These are phyloP conservation scores for Ditula angustiorana DNA, from an alignment of 2,888 invertebrate genomes.

Conservation along the genomic window DNA sequence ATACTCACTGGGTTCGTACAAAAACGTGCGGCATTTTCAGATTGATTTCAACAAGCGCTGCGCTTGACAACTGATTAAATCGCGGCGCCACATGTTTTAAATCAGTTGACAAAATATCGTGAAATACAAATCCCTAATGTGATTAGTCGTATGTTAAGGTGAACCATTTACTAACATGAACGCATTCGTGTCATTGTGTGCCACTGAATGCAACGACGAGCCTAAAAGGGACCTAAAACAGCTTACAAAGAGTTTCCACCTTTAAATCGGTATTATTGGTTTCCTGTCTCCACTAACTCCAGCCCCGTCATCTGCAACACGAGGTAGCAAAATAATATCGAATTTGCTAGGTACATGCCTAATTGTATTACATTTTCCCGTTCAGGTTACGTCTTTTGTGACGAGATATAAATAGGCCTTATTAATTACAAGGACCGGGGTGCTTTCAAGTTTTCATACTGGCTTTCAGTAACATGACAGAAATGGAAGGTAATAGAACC, in stretches of 20 bases:
- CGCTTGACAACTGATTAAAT: too few species aligned
- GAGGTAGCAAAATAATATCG: not conserved
- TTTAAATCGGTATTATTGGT: not conserved
- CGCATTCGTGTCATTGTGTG: too few species aligned
- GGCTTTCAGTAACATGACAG: slow-evolving; percentile 6
- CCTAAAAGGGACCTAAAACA: too few species aligned
- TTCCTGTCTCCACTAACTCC: not conserved
- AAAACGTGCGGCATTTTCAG: too few species aligned
- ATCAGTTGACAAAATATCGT: too few species aligned
- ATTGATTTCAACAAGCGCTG: too few species aligned
- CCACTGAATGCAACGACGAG: too few species aligned
- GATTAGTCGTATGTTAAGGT: too few species aligned
- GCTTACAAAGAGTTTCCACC: not conserved
- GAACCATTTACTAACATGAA: too few species aligned
- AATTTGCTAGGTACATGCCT: not conserved
- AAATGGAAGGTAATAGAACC: slow-evolving; percentile 6
- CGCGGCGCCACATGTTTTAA: too few species aligned
- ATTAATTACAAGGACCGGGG: slow-evolving; percentile 2
- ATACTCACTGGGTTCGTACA: too few species aligned
- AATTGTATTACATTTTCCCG: not conserved
- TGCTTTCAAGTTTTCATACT: slow-evolving; percentile 5
- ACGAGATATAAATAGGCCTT: slow-evolving; percentile 3
- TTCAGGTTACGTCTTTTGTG: slow-evolving; percentile 2
- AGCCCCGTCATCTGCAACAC: not conserved
- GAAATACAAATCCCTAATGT: too few species aligned